Conservation (phyloP, 1,140 invertebrate genomes). For the Drosophila sp. region DNA sequence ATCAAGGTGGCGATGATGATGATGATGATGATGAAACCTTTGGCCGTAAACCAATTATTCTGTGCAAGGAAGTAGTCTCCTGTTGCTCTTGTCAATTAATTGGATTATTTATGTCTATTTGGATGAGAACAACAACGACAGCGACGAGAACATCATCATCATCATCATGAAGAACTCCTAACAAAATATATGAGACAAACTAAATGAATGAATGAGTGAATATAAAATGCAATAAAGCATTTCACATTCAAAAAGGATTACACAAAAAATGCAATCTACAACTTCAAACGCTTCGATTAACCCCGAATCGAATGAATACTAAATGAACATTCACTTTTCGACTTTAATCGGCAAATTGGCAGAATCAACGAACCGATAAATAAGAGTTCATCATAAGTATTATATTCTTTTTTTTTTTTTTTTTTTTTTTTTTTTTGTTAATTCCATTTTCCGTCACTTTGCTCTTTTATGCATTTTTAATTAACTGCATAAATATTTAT, state of each 20-base stretch:
- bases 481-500: slow-evolving; percentile 66
- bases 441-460: background rate
- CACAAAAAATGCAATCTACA: slow-evolving; percentile 5
- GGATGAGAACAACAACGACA: slow-evolving; percentile 55
- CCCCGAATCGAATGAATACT: slow-evolving; percentile 7
- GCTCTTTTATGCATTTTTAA: slow-evolving; percentile 47
- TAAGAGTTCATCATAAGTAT: slow-evolving; percentile 42
- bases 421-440: background rate
- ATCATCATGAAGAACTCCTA: background rate
- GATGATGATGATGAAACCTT: slow-evolving; percentile 23
- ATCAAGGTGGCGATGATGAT: background rate
- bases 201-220: no score
- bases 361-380: slow-evolving; percentile 48
- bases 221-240: no score
- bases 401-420: background rate
- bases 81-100: slow-evolving; percentile 73
- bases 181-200: background rate
- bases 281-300: slow-evolving; percentile 16
- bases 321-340: slow-evolving; percentile 35
- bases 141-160: slow-evolving; percentile 11
- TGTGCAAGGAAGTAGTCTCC: slow-evolving; percentile 52
- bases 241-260: background rate
- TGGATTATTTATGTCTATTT: slow-evolving; percentile 76
- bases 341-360: slow-evolving; percentile 32
- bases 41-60: slow-evolving; percentile 67